These are phyloP conservation scores for Germaria angustata DNA, from an alignment of 2,888 invertebrate species.

Conservation along the genomic window DNA sequence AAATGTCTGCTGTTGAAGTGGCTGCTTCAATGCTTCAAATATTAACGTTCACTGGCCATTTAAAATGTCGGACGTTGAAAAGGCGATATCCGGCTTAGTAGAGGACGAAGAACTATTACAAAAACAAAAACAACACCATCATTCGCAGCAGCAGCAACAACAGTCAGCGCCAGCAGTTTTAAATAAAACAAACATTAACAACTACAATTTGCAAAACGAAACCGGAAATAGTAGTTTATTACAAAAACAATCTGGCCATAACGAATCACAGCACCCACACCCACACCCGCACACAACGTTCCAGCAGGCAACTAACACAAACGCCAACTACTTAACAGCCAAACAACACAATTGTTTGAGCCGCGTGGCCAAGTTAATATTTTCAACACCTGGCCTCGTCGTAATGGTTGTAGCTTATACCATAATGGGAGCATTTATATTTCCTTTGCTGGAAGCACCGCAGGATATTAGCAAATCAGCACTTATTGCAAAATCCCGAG, in stretches of 20 bases:
- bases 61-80: slow-evolving; percentile 80
- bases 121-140: slow-evolving; percentile 65
- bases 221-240: slow-evolving; percentile 61
- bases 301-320: slow-evolving; percentile 19
- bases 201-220: slow-evolving; percentile 65
- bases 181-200: slow-evolving; percentile 66
- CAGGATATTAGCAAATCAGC: slow-evolving; percentile 83
- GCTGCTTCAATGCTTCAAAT: slow-evolving; percentile 70
- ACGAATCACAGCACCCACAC: slow-evolving; percentile 42
- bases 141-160: slow-evolving; percentile 59
- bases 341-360: slow-evolving; percentile 71
- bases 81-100: slow-evolving; percentile 76
- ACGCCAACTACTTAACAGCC: slow-evolving; percentile 27
- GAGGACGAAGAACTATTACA: slow-evolving; percentile 71
- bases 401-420: slow-evolving; percentile 87
- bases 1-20: slow-evolving; percentile 68
- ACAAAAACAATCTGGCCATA: slow-evolving; percentile 53
- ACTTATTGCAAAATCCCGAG: slow-evolving; percentile 83
- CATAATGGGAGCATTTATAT: slow-evolving; percentile 87
- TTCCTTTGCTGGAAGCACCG: slow-evolving; percentile 88
- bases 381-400: slow-evolving; percentile 83
- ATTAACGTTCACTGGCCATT: slow-evolving; percentile 71
- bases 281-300: neutral
- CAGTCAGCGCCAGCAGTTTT: slow-evolving; percentile 41
- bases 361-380: slow-evolving; percentile 75